Evolutionary conservation across 1,140 invertebrate genomes (phyloP), one percentile per base, ranked within the genome.

Genomic region (Drosophila willistoni): DNA sequence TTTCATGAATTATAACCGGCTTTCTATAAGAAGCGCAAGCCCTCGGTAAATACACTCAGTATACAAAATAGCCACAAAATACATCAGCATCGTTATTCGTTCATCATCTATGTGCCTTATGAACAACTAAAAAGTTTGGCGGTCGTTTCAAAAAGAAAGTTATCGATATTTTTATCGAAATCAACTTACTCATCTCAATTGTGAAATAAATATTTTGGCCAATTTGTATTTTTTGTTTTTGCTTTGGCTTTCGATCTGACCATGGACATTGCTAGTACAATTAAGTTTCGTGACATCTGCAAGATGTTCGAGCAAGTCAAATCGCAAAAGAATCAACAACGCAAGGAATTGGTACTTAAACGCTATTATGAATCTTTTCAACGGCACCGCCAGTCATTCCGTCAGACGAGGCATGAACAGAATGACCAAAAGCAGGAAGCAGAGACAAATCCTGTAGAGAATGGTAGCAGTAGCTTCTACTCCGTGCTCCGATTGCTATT

Each of bases 401-500:
- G 84, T 5, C 47, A 70, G 34, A 61, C 7, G 60, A 56, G 34
- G 0, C 9, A 36, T 3, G 10, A 36, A 12, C 34, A 36, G 9
- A 12, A 10, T 36, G 34, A 36, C 34, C 34, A 36, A 10, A 36
- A 36, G 9, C 7, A 79, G 6, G n/a, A 47, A 13, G 19, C 34
- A 0, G 64, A 56, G 10, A 22, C 29, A 1, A 62, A 77, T 17
- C 22, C 51, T 0, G 33, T 33, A 4, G 91, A 83, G 71, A 72
- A 75, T 25, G 80, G 90, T 89, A 80, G 92, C 41, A 90, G 91
- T 51, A 95, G 94, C 60, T 94, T 97, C 60, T 97, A 94, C 93
- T 93, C 95, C 22, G 93, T 96, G 7, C 90, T 97, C 69, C 93
- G 97, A 73, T 92, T 97, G 13, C 89, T 98, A 7, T 78, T 98